Base-by-base conservation (phyloP, 2,888 invertebrate genomes). In the Heterodera filipjevi region DNA sequence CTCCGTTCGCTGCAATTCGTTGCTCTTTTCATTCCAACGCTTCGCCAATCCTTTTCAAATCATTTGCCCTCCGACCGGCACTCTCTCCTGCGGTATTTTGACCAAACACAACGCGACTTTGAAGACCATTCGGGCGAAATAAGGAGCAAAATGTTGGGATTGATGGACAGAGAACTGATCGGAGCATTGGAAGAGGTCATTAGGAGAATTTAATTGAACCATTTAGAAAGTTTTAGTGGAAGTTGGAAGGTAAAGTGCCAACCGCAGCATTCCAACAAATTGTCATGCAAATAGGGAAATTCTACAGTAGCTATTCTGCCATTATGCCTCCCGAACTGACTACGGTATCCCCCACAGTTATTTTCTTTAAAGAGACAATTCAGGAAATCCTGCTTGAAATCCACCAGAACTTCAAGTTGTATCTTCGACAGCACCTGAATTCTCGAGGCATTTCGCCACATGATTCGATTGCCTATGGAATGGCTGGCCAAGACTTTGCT, bases 231-330 rank as follows among this genome's bases (percentile, higher is more conserved):
- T 83, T 92, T 35, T 92, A 93, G 85, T 99, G 97, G 96, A 95
- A 95, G 90, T 95, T 95, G 0, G 93, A 94, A 87, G 96, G 96
- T 32, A 96, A 96, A 0, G 94, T 96, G 87, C 97, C 98, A 68
- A 97, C 96, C 22, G 93, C 94, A 12, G 89, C 90, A 84, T 91
- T 91, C 85, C 89, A 90, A 83, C 89, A 89, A 66, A 91, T 92
- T 71, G 90, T 90, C 85, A 91, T 92, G 89, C 95, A 96, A 90
- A 92, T 96, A 77, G 83, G 83, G 35, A 89, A 87, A 73, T 87
- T 89, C 78, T 86, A 89, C 79, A 86, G 87, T 66, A 87, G 87
- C 19, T 78, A 89, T 49, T 71, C 81, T 14, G 86, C 85, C 35
- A 84, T 89, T 30, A 83, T 89, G 82, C 87, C 89, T 0, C 77